These are phyloP conservation scores for Rhinatrema bivittatum DNA, from an alignment of 2,797 vertebrate species.

Conservation along the genomic window DNA sequence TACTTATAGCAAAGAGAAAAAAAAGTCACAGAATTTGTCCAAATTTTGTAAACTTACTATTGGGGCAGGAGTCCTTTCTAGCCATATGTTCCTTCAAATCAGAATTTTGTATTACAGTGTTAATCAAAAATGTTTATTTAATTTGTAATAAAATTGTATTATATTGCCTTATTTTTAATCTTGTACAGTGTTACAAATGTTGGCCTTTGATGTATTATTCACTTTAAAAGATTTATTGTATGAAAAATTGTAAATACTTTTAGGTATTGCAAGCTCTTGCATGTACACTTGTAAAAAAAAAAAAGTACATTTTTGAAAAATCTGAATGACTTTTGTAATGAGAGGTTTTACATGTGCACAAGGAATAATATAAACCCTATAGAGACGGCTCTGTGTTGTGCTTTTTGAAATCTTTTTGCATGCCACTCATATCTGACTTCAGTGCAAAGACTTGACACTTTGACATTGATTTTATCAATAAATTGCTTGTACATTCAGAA, in stretches of 20 bases:
- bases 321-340: conserved; percentile 29
- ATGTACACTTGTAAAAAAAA: conserved; percentile 49
- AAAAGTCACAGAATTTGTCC: conserved; percentile 25
- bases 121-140: conserved; percentile 38
- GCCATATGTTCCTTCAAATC: conserved; percentile 44
- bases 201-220: conserved; percentile 52
- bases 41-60: conserved; percentile 27
- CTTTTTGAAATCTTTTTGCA: conserved; percentile 38
- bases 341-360: conserved; percentile 40
- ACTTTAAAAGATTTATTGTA: conserved; percentile 51
- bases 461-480: conserved; percentile 14
- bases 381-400: conserved; percentile 28
- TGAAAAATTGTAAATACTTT: conserved; percentile 55
- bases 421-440: conserved; percentile 44
- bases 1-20: conserved; percentile 13
- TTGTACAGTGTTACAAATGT: conserved; percentile 51
- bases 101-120: conserved; percentile 46
- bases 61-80: conserved; percentile 35
- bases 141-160: conserved; percentile 51
- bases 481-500: conserved; percentile 31
- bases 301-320: conserved; percentile 32
- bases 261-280: conserved; percentile 35
- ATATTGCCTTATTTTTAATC: conserved; percentile 68
- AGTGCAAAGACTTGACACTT: conserved; percentile 30
- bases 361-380: conserved; percentile 20